These are phyloP conservation scores for Cheirogaleus medius DNA, from an alignment of 2,113 vertebrate species.

Conservation along the genomic window DNA sequence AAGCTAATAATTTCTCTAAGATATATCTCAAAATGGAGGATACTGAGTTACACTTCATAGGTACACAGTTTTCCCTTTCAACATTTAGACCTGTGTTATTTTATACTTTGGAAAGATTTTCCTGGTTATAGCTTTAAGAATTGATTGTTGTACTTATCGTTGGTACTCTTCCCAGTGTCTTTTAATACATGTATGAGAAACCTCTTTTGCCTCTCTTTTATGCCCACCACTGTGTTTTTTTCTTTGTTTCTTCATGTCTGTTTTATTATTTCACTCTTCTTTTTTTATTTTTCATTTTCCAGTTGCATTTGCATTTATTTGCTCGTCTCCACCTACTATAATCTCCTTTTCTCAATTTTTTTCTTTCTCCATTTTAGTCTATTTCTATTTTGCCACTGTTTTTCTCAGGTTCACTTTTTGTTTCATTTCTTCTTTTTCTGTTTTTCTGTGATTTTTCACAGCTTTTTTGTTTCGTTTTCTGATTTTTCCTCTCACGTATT, in stretches of 20 bases:
- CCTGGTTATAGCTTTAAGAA: background rate
- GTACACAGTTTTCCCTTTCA: background rate
- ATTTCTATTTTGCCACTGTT: background rate
- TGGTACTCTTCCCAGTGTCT: background rate
- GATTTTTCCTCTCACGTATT: background rate
- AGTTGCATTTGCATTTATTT: background rate
- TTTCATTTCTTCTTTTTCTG: background rate
- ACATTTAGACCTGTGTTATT: background rate
- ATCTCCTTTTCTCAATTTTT: background rate
- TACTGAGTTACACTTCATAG: background rate
- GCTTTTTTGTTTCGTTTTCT: background rate
- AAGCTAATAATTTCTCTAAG: background rate
- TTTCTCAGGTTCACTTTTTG: background rate
- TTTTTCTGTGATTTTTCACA: background rate
- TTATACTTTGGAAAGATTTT: background rate
- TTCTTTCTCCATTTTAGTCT: no score
- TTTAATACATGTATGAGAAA: background rate
- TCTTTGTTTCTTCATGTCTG: background rate
- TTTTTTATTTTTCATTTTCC: background rate
- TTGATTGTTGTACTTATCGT: background rate
- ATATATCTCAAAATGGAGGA: background rate
- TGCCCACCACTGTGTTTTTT: background rate
- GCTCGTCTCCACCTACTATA: background rate
- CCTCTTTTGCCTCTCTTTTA: background rate
- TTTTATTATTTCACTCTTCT: background rate